These are phyloP conservation scores for Euwallacea fornicatus DNA, from an alignment of 1,140 invertebrate species.

Conservation along the genomic window DNA sequence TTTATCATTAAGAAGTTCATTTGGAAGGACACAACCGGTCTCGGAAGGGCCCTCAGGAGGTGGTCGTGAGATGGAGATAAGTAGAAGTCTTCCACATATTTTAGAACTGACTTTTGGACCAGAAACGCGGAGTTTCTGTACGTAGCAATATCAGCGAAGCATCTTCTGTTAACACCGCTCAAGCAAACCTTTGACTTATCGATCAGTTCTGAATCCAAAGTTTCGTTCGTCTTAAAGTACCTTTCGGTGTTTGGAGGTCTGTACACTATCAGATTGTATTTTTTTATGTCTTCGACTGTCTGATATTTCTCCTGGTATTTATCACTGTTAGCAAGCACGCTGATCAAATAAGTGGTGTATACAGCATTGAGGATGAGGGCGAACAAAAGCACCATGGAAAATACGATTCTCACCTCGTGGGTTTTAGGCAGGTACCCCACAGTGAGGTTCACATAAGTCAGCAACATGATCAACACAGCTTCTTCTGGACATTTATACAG, in stretches of 20 bases:
- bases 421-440: conserved; percentile 18
- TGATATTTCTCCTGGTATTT: conserved; percentile 22
- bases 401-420: conserved; percentile 10
- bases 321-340: conserved; percentile 13
- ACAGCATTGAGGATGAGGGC: conserved; percentile 16
- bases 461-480: conserved; percentile 1
- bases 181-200: conserved; percentile 3
- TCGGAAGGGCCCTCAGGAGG: conserved; percentile 10
- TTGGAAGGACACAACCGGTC: conserved; percentile 14
- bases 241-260: conserved; percentile 18
- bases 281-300: conserved; percentile 13
- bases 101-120: conserved; percentile 8
- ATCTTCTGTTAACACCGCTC: neutral
- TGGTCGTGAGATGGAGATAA: neutral
- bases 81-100: neutral
- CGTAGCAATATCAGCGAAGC: conserved; percentile 15
- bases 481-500: conserved; percentile 1
- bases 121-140: conserved; percentile 17
- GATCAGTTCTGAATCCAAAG: neutral
- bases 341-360: conserved; percentile 28
- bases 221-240: conserved; percentile 16
- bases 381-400: conserved; percentile 29
- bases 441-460: conserved; percentile 6
- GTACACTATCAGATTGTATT: conserved; percentile 15
- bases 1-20: conserved; percentile 31